Evolutionary conservation across 2,797 vertebrate genomes (phyloP).

Genomic region (Tolypeutes matacus): DNA sequence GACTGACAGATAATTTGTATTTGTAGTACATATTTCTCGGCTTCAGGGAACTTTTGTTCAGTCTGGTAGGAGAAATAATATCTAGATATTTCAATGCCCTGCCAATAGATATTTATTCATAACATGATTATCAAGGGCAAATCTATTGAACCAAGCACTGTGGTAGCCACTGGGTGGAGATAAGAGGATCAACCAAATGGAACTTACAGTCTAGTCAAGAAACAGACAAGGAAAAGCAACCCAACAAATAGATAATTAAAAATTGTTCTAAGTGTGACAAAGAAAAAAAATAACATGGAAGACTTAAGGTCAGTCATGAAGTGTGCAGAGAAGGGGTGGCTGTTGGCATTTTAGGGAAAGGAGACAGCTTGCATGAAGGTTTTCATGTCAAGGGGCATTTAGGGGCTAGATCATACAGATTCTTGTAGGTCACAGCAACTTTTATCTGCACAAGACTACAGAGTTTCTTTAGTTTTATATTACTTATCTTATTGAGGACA

Average conservation of each 20-base stretch:
- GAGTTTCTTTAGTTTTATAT: background rate
- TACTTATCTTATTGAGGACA: background rate
- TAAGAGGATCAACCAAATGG: background rate
- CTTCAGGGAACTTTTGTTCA: slow-evolving; percentile 71
- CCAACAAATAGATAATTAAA: background rate
- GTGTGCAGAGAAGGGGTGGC: background rate
- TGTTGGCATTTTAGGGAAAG: background rate
- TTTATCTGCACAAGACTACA: background rate
- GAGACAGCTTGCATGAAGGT: background rate
- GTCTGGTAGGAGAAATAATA: slow-evolving; percentile 52
- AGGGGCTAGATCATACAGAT: background rate
- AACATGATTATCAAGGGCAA: slow-evolving; percentile 36
- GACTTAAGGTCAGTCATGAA: background rate
- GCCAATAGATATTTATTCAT: slow-evolving; percentile 50
- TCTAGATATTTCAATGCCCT: slow-evolving; percentile 51
- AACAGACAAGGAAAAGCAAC: background rate
- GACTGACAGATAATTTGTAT: slow-evolving; percentile 76
- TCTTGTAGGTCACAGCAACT: background rate
- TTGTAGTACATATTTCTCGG: slow-evolving; percentile 57
- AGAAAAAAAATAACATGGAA: slow-evolving; percentile 21
- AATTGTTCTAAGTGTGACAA: background rate
- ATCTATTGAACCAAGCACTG: background rate
- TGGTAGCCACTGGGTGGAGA: background rate
- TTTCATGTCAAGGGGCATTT: background rate
- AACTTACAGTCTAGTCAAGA: slow-evolving; percentile 27